Conservation (phyloP, 2,797 vertebrate genomes). For the Phaenicophaeus curvirostris region DNA sequence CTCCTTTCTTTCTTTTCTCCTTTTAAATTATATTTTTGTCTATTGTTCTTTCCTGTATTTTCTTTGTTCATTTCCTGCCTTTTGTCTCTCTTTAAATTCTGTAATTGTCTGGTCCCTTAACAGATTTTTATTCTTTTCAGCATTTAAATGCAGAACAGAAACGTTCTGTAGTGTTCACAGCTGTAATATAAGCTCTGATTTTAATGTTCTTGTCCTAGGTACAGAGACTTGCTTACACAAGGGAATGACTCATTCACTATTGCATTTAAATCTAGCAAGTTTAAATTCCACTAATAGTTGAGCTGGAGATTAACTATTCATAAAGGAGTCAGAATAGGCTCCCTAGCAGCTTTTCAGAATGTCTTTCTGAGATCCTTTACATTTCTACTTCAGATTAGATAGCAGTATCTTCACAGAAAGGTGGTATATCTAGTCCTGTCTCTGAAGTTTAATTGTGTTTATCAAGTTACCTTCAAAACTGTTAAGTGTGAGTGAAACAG, state of each 20-base stretch:
- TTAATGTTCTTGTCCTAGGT: constrained; percentile 20
- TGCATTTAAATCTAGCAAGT: neutral
- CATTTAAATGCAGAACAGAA: neutral
- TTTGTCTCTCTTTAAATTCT: constrained; percentile 18
- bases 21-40: neutral
- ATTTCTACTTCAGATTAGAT: neutral
- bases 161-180: neutral
- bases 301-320: neutral
- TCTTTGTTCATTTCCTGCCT: neutral
- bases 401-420: neutral
- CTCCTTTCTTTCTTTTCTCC: too few species aligned
- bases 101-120: neutral
- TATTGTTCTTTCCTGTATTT: neutral
- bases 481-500: neutral
- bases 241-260: neutral
- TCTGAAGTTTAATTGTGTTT: neutral
- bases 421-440: neutral
- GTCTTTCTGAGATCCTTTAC: neutral
- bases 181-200: constrained; percentile 18
- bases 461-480: neutral
- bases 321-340: neutral
- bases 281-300: neutral
- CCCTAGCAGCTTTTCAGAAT: neutral
- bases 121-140: neutral
- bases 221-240: constrained; percentile 25